Evolutionary conservation across 2,113 vertebrate species (phyloP), one percentile per base, ranked within the genome.

Genomic region (Coptodon bakossiorum): DNA sequence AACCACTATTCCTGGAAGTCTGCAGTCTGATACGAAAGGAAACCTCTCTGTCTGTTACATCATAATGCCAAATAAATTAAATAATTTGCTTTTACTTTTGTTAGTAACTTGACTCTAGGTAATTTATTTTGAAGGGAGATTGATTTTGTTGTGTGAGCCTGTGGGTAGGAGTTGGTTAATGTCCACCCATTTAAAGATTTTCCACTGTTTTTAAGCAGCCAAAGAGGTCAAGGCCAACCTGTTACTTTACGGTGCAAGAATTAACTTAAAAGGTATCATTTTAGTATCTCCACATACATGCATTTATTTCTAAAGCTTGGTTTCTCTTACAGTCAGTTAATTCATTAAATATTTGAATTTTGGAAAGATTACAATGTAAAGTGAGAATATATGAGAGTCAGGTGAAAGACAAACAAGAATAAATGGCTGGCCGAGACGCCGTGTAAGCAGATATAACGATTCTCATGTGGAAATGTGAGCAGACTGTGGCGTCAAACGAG

Each of bases 101-200:
- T 50, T 50, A 19, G 48, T 8, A 52, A 52, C 7, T 9, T 19
- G 4, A 52, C 8, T n/a, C 11, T 43, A 12, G 2, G 9, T 53
- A 9, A 19, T 9, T 53, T n/a, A 38, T 53, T 52, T 40, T 66
- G 31, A 61, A 34, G 14, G 6, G 3, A 68, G 63, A 13, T 22
- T 0, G 34, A 40, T 22, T 71, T 9, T 76, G 9, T 27, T 1
- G 7, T 0, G 8, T 4, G 22, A 43, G 0, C 36, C 22, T 43
- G 12, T 24, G 66, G n/a, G 38, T 10, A 17, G 13, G 13, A 73
- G 22, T 43, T 71, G 36, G 38, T 43, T 0, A 68, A 68, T n/a
- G 19, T 57, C 54, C 22, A 57, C 54, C 12, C 24, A 13, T 57
- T 27, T 56, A 56, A 56, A 56, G 10, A 13, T 13, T 56, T 59